Conservation (phyloP, 2,113 vertebrate genomes). For the Apaloderma vittatum region DNA sequence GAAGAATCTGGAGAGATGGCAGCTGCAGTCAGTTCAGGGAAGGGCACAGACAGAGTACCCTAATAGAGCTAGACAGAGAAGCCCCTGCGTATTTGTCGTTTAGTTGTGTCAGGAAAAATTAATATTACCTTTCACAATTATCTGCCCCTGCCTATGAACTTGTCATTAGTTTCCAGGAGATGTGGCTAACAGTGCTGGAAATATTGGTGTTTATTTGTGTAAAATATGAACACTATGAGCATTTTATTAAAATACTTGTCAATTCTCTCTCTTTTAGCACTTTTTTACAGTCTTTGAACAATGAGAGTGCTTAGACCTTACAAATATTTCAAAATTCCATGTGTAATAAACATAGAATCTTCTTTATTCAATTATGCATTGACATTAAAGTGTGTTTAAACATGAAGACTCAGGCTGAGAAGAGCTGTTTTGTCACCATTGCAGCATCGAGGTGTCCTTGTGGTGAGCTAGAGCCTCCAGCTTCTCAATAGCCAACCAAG, state of each 20-base stretch:
- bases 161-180: slow-evolving; percentile 3
- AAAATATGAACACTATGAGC: background rate
- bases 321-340: background rate
- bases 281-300: background rate
- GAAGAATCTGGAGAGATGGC: background rate
- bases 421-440: background rate
- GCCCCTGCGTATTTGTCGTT: background rate
- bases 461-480: background rate
- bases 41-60: background rate
- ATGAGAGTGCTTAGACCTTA: background rate
- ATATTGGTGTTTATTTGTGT: background rate
- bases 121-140: background rate
- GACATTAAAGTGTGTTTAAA: background rate
- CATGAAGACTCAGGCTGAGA: background rate
- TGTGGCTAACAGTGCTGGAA: background rate
- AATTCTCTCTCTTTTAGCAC: background rate
- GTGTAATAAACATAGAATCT: background rate
- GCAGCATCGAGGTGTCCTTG: background rate
- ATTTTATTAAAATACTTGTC: background rate
- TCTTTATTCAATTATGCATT: background rate
- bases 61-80: background rate
- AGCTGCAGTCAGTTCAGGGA: background rate
- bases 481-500: background rate
- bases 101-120: slow-evolving; percentile 1
- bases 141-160: background rate